Base-by-base conservation (phyloP, 2,888 invertebrate species). In the Epirrhoe tristata region DNA sequence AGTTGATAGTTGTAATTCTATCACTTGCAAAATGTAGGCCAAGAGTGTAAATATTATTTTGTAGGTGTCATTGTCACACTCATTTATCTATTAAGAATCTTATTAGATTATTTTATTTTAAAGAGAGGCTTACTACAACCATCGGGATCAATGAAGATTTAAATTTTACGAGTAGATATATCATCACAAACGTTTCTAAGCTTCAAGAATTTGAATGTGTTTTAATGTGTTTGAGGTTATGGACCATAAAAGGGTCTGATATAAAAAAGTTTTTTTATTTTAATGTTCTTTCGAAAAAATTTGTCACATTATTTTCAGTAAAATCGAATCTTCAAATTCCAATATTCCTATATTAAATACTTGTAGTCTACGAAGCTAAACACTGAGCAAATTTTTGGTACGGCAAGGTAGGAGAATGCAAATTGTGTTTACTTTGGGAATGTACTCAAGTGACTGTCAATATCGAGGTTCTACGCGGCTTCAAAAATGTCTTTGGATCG, bases 401-500 rank as follows among this genome's bases (percentile, higher is more conserved):
- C 73, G 73, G 71, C 70, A 77, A 82, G 80, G 80, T 80, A 73
- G 24, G 76, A 71, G 75, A 73, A 84, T 81, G 82, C 79, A 84
- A 84, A 84, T 83, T 81, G 79, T 83, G 82, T 84, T 82, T 82
- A 79, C 81, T 66, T 73, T 70, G 70, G 74, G 78, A 76, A 77
- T 78, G 77, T 75, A 72, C 79, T 73, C 76, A 74, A 77, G 79
- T 72, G 69, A 75, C 70, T 78, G 81, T 82, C 82, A 83, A 83
- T 79, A 82, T 74, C 73, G 69, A 67, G 70, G 24, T 3, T 24
- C 24, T 24, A 24, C 24, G 24, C 24, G 24, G 60, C 58, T 63
- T 50, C 39, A 55, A 70, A 71, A 70, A 70, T 73, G 64, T 64
- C 55, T 63, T 61, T 39, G 32, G 64, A 66, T 64, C 59, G 66